phyloP scores from a whole-genome alignment of 2,888 invertebrate species.

The Galerucella nymphaeae region DNA sequence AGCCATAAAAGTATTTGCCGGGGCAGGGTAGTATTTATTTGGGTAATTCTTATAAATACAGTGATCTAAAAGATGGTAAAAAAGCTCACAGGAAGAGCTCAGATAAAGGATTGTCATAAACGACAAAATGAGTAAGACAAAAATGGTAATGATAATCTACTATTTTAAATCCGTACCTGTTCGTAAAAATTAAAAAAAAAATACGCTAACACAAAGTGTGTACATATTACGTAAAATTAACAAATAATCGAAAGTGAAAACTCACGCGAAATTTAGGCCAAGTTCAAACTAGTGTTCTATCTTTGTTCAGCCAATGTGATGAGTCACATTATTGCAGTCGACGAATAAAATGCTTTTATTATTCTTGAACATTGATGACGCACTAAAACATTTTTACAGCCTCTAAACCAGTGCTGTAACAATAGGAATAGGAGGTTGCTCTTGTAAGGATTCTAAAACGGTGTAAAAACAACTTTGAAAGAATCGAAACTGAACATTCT shows the following conservation, averaged over 20 bases:
- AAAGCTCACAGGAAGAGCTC: too few relatives aligned
- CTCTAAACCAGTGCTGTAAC: conserved; percentile 15
- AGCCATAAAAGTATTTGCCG: too few relatives aligned
- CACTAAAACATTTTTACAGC: conserved; percentile 31
- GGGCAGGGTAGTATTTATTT: too few relatives aligned
- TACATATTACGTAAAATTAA: conserved; percentile 59
- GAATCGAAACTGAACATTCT: neutral
- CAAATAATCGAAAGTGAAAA: conserved; percentile 62
- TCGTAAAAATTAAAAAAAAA: conserved; percentile 31
- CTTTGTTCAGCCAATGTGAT: conserved; percentile 44
- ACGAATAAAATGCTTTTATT: conserved; percentile 29
- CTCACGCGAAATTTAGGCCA: conserved; percentile 59
- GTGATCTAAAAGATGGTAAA: too few relatives aligned
- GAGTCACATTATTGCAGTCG: conserved; percentile 43
- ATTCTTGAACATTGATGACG: conserved; percentile 27
- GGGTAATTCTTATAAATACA: too few relatives aligned
- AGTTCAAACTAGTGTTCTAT: conserved; percentile 58
- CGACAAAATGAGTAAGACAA: neutral
- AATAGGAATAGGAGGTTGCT: conserved; percentile 7
- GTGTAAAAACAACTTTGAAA: neutral
- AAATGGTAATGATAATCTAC: too few relatives aligned
- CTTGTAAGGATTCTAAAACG: neutral
- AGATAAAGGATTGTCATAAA: neutral
- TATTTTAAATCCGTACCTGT: conserved; percentile 7
- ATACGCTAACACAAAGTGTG: conserved; percentile 39